A percentile compares a stretch with the other conserved stretches of the same genome.
Conservation (phyloP, 2,113 vertebrate species). For the Protomyctophum bolini region DNA sequence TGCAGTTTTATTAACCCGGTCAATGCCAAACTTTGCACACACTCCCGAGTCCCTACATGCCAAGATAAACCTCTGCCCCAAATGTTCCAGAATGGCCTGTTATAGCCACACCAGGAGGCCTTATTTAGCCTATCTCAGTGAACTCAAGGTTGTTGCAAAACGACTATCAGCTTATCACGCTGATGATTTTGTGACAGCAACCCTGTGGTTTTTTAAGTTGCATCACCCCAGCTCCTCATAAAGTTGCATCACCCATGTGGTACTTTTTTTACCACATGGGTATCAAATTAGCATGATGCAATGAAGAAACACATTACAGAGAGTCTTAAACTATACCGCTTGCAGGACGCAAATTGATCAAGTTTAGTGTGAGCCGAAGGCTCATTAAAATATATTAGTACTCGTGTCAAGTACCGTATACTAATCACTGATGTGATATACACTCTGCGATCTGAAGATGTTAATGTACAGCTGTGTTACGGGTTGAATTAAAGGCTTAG, state of each 20-base stretch:
- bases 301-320: slow-evolving; percentile 28
- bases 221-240: slow-evolving; percentile 11
- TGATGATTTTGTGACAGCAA: slow-evolving; percentile 14
- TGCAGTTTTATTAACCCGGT: too few relatives aligned
- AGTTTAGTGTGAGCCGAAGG: not conserved
- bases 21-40: too few relatives aligned
- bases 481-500: too few relatives aligned
- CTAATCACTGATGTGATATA: too few relatives aligned
- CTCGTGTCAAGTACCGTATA: not conserved
- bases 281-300: slow-evolving; percentile 56
- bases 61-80: too few relatives aligned
- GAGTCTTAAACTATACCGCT: slow-evolving; percentile 27
- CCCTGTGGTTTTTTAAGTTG: not conserved
- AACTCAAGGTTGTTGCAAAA: too few relatives aligned
- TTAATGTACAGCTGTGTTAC: too few relatives aligned
- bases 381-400: not conserved
- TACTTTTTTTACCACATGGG: slow-evolving; percentile 30
- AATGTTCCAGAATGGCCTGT: too few relatives aligned
- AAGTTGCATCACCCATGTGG: slow-evolving; percentile 34
- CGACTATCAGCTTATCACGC: slow-evolving; percentile 3
- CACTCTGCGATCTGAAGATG: too few relatives aligned
- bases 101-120: too few relatives aligned
- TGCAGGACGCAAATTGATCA: not conserved
- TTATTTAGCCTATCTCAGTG: too few relatives aligned
- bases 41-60: too few relatives aligned